Percentiles rank a stretch among this genome's conserved stretches.
phyloP scores from a whole-genome alignment of 2,797 vertebrate species.

The Enteromius anoplus region DNA sequence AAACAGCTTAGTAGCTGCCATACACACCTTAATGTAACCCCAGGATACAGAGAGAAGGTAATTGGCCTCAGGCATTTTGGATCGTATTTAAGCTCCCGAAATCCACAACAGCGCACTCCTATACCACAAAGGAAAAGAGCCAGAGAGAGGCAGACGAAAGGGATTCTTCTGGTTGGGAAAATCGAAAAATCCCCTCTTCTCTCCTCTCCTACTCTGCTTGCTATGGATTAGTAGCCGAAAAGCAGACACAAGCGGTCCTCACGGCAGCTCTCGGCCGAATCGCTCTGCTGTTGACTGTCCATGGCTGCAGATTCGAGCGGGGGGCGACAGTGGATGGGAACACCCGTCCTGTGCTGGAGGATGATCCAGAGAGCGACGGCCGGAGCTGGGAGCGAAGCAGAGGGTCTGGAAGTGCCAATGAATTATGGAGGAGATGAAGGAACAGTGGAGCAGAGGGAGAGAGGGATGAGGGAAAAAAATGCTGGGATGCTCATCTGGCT shows the following conservation, averaged over 20 bases:
- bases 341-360: slow-evolving; percentile 62
- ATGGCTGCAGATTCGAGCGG: slow-evolving; percentile 63
- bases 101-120: slow-evolving; percentile 72
- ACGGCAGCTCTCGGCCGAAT: slow-evolving; percentile 35
- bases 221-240: slow-evolving; percentile 65
- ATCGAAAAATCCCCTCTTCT: slow-evolving; percentile 63
- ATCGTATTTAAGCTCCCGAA: slow-evolving; percentile 77
- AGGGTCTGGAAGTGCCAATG: slow-evolving; percentile 70
- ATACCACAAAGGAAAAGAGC: slow-evolving; percentile 48
- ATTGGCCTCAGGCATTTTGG: slow-evolving; percentile 99
- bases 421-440: slow-evolving; percentile 76
- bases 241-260: slow-evolving; percentile 50
- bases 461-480: slow-evolving; percentile 59
- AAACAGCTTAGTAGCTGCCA: slow-evolving; percentile 17
- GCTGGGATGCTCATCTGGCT: slow-evolving; percentile 78
- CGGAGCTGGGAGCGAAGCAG: slow-evolving; percentile 67
- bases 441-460: slow-evolving; percentile 50
- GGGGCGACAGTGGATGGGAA: slow-evolving; percentile 40
- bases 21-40: slow-evolving; percentile 99
- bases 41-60: slow-evolving; percentile 98
- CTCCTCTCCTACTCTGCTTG: slow-evolving; percentile 57
- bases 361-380: slow-evolving; percentile 64
- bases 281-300: slow-evolving; percentile 62
- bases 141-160: slow-evolving; percentile 69
- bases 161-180: slow-evolving; percentile 66